Conservation (phyloP, 1,140 invertebrate genomes). For the Lucilia sericata region DNA sequence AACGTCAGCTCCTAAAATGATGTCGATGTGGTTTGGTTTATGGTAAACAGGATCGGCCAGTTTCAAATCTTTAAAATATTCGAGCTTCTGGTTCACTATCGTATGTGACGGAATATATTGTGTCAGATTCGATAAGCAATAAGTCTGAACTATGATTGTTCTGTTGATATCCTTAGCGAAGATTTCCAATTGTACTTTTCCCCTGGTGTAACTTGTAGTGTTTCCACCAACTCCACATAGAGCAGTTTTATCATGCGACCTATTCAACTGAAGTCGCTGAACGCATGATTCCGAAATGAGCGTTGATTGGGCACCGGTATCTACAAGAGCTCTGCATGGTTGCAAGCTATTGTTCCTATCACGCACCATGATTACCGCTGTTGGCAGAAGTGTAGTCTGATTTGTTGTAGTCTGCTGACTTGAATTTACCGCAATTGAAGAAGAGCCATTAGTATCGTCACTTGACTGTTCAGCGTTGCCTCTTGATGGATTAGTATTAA, state of each 20-base stretch:
- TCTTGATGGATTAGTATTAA: no score
- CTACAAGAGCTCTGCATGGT: conserved; percentile 20
- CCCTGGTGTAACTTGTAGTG: not conserved
- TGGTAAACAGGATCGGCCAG: not conserved
- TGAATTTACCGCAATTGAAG: not conserved
- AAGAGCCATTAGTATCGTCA: not conserved
- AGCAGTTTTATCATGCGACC: not conserved
- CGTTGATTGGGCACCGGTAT: conserved; percentile 26
- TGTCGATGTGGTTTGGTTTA: not conserved
- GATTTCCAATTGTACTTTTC: not conserved
- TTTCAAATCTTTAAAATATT: conserved; percentile 15
- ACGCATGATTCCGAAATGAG: conserved; percentile 38
- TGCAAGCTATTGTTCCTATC: not conserved
- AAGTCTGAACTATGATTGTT: not conserved
- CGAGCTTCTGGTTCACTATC: not conserved
- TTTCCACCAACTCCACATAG: not conserved
- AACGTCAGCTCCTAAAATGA: conserved; percentile 14
- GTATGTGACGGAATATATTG: not conserved
- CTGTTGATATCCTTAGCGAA: not conserved
- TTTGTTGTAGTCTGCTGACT: not conserved
- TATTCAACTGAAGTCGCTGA: conserved; percentile 15
- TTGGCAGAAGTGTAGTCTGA: conserved; percentile 19
- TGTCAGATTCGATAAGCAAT: not conserved
- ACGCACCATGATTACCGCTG: conserved; percentile 20
- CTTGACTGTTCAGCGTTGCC: no score